These are phyloP conservation scores for Pogonocichla stellata DNA, from an alignment of 2,113 vertebrate species.

Conservation along the genomic window DNA sequence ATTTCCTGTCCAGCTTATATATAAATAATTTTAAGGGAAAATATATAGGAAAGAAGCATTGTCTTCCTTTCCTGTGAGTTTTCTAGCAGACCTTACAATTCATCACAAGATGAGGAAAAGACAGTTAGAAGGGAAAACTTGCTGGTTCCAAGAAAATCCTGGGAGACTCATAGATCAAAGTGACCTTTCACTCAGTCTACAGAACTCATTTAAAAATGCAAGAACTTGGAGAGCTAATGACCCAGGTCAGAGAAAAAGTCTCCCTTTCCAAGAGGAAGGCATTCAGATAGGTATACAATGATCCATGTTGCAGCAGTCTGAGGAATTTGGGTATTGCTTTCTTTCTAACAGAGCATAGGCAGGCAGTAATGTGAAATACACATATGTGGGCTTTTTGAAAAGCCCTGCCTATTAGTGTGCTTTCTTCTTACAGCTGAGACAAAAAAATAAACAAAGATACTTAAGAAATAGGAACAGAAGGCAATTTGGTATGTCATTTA, in stretches of 20 bases:
- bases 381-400: neutral
- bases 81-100: neutral
- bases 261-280: neutral
- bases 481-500: neutral
- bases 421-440: neutral
- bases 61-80: neutral
- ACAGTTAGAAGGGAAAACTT: neutral
- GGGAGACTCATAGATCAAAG: neutral
- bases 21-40: neutral
- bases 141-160: neutral
- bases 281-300: neutral
- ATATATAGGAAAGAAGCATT: neutral
- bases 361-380: neutral
- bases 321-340: neutral
- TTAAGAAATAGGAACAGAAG: neutral
- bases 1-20: neutral
- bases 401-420: neutral
- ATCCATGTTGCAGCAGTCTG: neutral
- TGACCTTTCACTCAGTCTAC: neutral
- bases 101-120: neutral
- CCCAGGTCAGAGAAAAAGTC: neutral
- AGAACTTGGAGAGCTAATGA: neutral
- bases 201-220: neutral
- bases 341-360: neutral
- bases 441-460: neutral